Evolutionary conservation across 1,140 invertebrate species (phyloP).

Genomic region (Penaeus japonicus): DNA sequence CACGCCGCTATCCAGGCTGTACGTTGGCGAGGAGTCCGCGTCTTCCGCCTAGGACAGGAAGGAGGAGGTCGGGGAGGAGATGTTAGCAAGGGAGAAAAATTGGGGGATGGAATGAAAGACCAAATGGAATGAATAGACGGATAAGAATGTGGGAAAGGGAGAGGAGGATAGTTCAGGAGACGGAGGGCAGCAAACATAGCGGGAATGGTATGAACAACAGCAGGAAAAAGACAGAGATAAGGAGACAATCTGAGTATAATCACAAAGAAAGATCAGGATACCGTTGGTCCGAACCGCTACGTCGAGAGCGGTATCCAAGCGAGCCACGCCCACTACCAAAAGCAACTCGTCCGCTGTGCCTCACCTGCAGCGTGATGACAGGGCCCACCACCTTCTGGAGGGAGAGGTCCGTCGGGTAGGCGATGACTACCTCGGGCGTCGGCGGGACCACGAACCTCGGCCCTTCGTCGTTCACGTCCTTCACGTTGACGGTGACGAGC

Average conservation of each 20-base stretch:
- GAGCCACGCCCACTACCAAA: background rate
- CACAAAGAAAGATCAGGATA: no score
- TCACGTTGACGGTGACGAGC: slow-evolving; percentile 24
- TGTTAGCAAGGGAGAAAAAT: no score
- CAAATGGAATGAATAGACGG: no score
- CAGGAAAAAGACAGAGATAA: no score
- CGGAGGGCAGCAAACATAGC: no score
- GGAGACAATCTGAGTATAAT: no score
- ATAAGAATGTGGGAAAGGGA: no score
- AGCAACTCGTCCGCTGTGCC: background rate
- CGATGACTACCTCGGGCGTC: background rate
- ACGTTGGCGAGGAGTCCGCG: background rate
- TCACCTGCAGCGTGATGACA: slow-evolving; percentile 38
- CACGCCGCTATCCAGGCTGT: background rate
- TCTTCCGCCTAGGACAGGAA: slow-evolving; percentile 16
- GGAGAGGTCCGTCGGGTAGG: slow-evolving; percentile 36
- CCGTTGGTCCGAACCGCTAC: no score
- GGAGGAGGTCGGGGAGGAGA: background rate
- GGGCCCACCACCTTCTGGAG: slow-evolving; percentile 47
- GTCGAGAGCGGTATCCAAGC: background rate
- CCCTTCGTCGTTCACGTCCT: slow-evolving; percentile 17
- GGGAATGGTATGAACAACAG: no score
- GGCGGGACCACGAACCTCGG: slow-evolving; percentile 20
- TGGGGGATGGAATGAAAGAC: no score
- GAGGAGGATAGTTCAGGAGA: no score